Conservation (phyloP, 35 echinoderm and acorn worm genomes). For the Stichopus chloronotus region DNA sequence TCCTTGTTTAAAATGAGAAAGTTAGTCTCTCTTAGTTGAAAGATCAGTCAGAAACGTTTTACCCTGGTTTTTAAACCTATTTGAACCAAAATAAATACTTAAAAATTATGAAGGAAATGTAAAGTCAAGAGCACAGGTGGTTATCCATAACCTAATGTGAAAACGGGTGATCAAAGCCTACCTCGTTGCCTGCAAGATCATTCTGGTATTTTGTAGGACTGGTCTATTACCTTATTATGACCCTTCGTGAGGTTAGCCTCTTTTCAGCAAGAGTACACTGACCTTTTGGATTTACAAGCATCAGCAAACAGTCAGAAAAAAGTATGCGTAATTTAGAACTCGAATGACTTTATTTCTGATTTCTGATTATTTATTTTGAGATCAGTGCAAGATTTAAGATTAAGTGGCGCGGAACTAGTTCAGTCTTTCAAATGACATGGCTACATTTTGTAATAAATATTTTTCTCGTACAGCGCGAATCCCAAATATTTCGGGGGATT, state of each 20-base stretch:
- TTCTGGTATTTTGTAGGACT: not conserved
- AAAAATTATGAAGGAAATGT: too few relatives aligned
- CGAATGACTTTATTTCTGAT: not conserved
- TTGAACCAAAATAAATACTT: too few relatives aligned
- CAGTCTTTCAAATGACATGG: not conserved
- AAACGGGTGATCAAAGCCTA: too few relatives aligned
- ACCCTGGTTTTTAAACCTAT: too few relatives aligned
- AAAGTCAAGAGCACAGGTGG: too few relatives aligned
- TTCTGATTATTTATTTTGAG: not conserved
- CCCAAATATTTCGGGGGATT: not conserved
- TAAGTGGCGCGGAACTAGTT: not conserved
- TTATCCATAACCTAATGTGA: too few relatives aligned
- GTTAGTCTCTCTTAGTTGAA: too few relatives aligned
- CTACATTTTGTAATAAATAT: not conserved
- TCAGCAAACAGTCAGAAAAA: not conserved
- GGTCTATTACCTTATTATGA: not conserved
- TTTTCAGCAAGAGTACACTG: conserved; percentile 1
- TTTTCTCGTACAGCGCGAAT: not conserved
- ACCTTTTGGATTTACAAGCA: not conserved
- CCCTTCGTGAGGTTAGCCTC: not conserved
- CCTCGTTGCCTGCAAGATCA: too few relatives aligned
- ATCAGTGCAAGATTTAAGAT: not conserved
- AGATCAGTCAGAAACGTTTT: too few relatives aligned
- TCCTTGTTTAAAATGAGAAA: too few relatives aligned
- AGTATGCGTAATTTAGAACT: not conserved